Evolutionary conservation across 2,888 invertebrate species (phyloP).

Genomic region (Gymnocheta viridis): DNA sequence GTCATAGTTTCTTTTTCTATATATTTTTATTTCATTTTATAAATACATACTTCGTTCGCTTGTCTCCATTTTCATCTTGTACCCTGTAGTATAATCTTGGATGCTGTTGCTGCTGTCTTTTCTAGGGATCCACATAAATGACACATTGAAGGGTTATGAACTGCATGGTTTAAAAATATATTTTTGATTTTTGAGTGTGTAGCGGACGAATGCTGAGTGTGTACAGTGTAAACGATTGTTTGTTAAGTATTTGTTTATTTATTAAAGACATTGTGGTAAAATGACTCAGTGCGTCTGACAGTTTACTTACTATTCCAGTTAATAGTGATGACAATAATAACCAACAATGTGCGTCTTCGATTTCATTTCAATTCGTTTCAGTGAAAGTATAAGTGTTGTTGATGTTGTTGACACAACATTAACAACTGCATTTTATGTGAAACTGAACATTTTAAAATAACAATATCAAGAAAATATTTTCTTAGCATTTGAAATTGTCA

Average conservation of each 20-base stretch:
- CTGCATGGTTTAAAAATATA: constrained; percentile 45
- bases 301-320: constrained; percentile 55
- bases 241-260: constrained; percentile 67
- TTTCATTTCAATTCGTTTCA: constrained; percentile 45
- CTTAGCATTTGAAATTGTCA: constrained; percentile 28
- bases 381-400: constrained; percentile 64
- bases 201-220: not conserved
- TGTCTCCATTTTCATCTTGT: constrained; percentile 18
- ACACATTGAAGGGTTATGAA: constrained; percentile 66
- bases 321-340: constrained; percentile 65
- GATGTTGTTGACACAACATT: constrained; percentile 60
- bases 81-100: not conserved
- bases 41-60: not conserved
- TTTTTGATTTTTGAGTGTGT: not conserved
- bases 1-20: constrained; percentile 42
- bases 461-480: constrained; percentile 9
- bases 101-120: constrained; percentile 19
- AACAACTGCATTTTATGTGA: constrained; percentile 64
- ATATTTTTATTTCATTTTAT: constrained; percentile 5
- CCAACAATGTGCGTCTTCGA: constrained; percentile 44
- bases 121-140: constrained; percentile 57
- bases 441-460: constrained; percentile 25
- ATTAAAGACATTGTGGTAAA: constrained; percentile 62
- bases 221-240: constrained; percentile 24
- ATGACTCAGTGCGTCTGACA: constrained; percentile 40